Conservation (phyloP, 2,888 invertebrate genomes). For the Pollenia labialis region DNA sequence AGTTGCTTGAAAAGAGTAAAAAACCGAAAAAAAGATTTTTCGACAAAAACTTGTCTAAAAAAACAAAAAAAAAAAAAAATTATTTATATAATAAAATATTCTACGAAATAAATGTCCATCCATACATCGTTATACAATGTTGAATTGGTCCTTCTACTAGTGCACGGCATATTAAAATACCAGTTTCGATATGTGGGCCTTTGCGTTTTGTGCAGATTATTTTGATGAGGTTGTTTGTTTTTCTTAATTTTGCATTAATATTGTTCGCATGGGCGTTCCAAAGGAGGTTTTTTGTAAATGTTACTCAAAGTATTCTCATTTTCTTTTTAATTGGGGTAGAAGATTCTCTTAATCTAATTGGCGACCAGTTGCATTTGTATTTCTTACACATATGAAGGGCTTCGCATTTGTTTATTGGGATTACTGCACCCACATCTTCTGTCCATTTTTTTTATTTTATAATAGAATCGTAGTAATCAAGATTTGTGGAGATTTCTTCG, state of each 20-base stretch:
- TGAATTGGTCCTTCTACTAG: background rate
- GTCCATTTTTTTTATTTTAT: constrained; percentile 29
- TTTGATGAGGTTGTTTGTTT: constrained; percentile 22
- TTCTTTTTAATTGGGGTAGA: background rate
- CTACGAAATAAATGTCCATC: no score
- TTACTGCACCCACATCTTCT: background rate
- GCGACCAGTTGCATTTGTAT: background rate
- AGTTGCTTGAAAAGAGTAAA: no score
- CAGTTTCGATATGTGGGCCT: constrained; percentile 40
- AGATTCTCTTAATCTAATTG: background rate
- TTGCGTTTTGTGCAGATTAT: constrained; percentile 22
- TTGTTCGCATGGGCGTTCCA: constrained; percentile 47
- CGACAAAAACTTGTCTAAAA: no score
- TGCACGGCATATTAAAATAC: constrained; percentile 14
- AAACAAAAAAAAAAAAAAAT: no score
- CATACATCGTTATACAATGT: constrained; percentile 40
- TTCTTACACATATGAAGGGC: constrained; percentile 31
- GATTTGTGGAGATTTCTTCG: background rate
- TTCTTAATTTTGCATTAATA: background rate
- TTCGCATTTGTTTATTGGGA: constrained; percentile 32
- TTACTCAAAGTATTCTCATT: constrained; percentile 43
- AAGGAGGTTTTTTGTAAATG: constrained; percentile 53
- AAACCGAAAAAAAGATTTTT: no score
- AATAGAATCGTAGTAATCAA: constrained; percentile 11
- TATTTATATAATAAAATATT: no score